Evolutionary conservation across 2,888 invertebrate genomes (phyloP).

Genomic region (Agrotis exclamationis): DNA sequence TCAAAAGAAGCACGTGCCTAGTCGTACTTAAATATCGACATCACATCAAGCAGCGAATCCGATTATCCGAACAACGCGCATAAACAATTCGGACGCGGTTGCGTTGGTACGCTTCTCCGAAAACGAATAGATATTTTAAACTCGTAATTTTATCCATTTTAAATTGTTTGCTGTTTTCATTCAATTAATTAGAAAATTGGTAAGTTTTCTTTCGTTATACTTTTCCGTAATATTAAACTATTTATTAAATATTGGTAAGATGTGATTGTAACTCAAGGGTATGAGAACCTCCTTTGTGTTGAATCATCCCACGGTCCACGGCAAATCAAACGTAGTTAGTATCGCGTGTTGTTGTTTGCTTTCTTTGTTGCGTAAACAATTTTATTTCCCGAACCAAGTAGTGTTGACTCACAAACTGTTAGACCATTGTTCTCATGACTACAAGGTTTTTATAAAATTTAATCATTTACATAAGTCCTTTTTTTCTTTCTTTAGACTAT

Average conservation of each 20-base stretch:
- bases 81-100: conserved; percentile 30
- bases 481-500: neutral
- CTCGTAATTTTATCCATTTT: conserved; percentile 29
- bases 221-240: neutral
- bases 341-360: conserved; percentile 41
- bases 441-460: neutral
- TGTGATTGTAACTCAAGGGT: conserved; percentile 39
- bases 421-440: conserved; percentile 9
- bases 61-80: conserved; percentile 41
- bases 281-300: conserved; percentile 63
- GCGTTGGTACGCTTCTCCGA: conserved; percentile 13
- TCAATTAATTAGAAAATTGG: conserved; percentile 15
- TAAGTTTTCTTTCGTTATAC: conserved; percentile 27
- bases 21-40: conserved; percentile 39
- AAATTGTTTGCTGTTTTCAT: conserved; percentile 7
- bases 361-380: conserved; percentile 46
- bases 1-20: conserved; percentile 30
- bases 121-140: neutral
- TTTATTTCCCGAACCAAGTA: conserved; percentile 8
- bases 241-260: neutral
- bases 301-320: conserved; percentile 55
- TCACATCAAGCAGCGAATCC: conserved; percentile 43
- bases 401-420: neutral
- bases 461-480: too few species aligned
- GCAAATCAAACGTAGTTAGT: conserved; percentile 25